Evolutionary conservation across 1,140 invertebrate species (phyloP).

Genomic region (Augochlora pura): DNA sequence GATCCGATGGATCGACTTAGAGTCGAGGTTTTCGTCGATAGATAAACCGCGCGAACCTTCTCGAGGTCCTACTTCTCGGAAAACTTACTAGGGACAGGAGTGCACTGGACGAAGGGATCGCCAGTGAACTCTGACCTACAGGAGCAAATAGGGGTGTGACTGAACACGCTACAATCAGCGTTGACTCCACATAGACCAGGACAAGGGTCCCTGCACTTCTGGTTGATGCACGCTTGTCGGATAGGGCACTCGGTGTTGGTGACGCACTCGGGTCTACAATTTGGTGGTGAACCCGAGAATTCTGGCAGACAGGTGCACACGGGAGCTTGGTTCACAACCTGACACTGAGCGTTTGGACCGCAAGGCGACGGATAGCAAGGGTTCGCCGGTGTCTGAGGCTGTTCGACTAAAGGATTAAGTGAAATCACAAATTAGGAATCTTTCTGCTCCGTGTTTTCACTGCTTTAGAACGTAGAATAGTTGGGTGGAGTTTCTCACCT

Average conservation of each 20-base stretch:
- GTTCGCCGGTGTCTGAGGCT: slow-evolving; percentile 56
- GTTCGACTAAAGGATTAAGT: slow-evolving; percentile 73
- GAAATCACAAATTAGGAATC: not conserved
- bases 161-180: slow-evolving; percentile 87
- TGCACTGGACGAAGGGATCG: slow-evolving; percentile 82
- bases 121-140: slow-evolving; percentile 85
- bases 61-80: no score
- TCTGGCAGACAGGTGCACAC: slow-evolving; percentile 83
- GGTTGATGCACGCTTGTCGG: slow-evolving; percentile 81
- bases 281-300: not conserved
- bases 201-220: slow-evolving; percentile 87
- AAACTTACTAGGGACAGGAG: slow-evolving; percentile 10
- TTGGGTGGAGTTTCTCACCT: slow-evolving; percentile 53
- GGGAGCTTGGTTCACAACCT: slow-evolving; percentile 85
- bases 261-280: slow-evolving; percentile 25
- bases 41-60: no score
- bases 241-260: slow-evolving; percentile 10
- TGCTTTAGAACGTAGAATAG: not conserved
- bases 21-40: no score
- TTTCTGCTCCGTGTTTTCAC: not conserved
- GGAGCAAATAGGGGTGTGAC: slow-evolving; percentile 87
- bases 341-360: slow-evolving; percentile 87
- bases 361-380: slow-evolving; percentile 84
- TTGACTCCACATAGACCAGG: slow-evolving; percentile 86
- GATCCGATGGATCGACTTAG: no score